Conservation (phyloP, 2,888 invertebrate genomes). For the Ophraella communa region DNA sequence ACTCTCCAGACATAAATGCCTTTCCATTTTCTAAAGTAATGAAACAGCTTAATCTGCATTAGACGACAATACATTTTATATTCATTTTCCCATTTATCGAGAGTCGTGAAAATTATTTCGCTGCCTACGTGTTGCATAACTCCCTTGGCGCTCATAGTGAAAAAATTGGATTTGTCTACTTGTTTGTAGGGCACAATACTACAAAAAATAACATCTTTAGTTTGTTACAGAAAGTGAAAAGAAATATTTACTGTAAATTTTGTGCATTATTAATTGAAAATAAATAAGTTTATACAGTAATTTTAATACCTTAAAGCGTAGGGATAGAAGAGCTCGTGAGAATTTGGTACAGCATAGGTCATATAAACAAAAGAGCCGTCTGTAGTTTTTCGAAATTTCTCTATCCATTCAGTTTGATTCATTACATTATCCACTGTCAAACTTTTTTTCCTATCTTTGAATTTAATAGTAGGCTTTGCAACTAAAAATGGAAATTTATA, state of each 20-base stretch:
- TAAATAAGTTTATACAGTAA: too few relatives aligned
- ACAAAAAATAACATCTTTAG: too few relatives aligned
- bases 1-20: conserved; percentile 51
- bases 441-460: conserved; percentile 1
- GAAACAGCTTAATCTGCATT: conserved; percentile 75
- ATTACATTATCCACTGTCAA: conserved; percentile 50
- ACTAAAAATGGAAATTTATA: conserved; percentile 1
- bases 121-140: conserved; percentile 76
- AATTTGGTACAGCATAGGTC: conserved; percentile 74
- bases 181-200: conserved; percentile 76
- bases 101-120: conserved; percentile 79
- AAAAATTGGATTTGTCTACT: conserved; percentile 73
- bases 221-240: too few relatives aligned
- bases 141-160: conserved; percentile 83
- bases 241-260: neutral
- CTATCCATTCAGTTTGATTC: conserved; percentile 60
- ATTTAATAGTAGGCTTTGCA: conserved; percentile 16
- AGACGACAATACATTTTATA: conserved; percentile 80
- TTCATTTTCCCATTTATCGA: conserved; percentile 82
- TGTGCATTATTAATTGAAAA: neutral
- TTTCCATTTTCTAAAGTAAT: conserved; percentile 76
- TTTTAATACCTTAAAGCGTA: conserved; percentile 71
- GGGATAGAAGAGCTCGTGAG: conserved; percentile 76
- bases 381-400: conserved; percentile 64
- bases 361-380: conserved; percentile 78